Conservation (phyloP, 2,888 invertebrate genomes). For the Cryptocheilus praepositus region DNA sequence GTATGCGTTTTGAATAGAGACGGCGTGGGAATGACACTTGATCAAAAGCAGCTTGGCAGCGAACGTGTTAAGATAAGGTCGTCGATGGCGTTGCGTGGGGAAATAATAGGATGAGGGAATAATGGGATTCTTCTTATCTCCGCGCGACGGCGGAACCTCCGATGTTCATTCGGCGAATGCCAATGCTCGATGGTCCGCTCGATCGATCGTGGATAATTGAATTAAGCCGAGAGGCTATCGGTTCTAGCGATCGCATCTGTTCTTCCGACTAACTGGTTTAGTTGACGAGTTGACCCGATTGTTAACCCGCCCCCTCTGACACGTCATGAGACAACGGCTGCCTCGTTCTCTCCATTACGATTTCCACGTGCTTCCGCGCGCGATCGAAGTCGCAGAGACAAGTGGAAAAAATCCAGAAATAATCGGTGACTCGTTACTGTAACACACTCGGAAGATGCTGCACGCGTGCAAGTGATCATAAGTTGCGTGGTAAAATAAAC, state of each 20-base stretch:
- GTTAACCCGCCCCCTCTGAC: constrained; percentile 60
- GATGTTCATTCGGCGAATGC: constrained; percentile 40
- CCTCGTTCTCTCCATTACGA: constrained; percentile 4
- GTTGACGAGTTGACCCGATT: constrained; percentile 68
- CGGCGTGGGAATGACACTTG: no score
- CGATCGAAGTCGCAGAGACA: no score
- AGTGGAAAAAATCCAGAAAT: no score
- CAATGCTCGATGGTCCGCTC: constrained; percentile 19
- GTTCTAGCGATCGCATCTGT: constrained; percentile 59
- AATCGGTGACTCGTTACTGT: no score
- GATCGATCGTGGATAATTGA: constrained; percentile 61
- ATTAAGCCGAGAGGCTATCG: constrained; percentile 55
- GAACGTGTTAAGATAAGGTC: no score
- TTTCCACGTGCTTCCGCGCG: neutral
- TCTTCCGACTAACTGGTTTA: constrained; percentile 65
- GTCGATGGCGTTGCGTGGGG: neutral
- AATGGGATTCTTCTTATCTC: constrained; percentile 8
- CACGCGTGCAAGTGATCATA: no score
- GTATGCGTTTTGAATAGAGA: no score
- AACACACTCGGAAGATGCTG: no score
- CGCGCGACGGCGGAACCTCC: constrained; percentile 32
- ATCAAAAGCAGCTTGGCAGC: no score
- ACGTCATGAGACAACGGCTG: constrained; percentile 21
- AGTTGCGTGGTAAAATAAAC: no score
- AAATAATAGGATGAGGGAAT: neutral